phyloP scores from a whole-genome alignment of 2,888 invertebrate genomes.

The Himalopsyche tibetana region DNA sequence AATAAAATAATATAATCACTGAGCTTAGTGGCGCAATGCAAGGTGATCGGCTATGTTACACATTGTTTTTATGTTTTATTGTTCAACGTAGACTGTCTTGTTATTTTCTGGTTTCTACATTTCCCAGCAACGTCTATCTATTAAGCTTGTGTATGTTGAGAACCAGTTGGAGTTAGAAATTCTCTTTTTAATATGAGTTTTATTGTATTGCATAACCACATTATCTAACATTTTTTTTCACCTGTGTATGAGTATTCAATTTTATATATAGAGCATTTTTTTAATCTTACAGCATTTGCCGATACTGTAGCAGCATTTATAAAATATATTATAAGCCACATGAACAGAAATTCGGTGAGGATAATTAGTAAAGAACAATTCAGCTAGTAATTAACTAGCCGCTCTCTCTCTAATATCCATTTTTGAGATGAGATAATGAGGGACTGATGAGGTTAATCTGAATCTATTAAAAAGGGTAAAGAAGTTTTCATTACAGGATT shows the following conservation, averaged over 20 bases:
- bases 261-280: too few species aligned
- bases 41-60: slow-evolving; percentile 6
- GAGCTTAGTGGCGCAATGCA: not conserved
- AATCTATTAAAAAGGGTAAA: too few species aligned
- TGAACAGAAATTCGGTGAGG: too few species aligned
- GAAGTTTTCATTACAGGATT: too few species aligned
- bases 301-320: too few species aligned
- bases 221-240: not conserved
- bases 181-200: not conserved
- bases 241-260: not conserved
- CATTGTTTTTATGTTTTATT: slow-evolving; percentile 23
- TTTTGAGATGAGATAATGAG: too few species aligned
- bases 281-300: too few species aligned
- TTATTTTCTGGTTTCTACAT: not conserved
- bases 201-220: not conserved
- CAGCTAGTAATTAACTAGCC: too few species aligned
- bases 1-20: not conserved
- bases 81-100: not conserved
- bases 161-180: not conserved
- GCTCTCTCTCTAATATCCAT: too few species aligned
- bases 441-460: too few species aligned
- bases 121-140: not conserved
- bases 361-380: too few species aligned
- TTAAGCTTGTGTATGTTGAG: not conserved
- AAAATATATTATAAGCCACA: too few species aligned